Evolutionary conservation across 2,888 invertebrate genomes (phyloP), one percentile per base, ranked within the genome.

Genomic region (Tenthredo amoena): DNA sequence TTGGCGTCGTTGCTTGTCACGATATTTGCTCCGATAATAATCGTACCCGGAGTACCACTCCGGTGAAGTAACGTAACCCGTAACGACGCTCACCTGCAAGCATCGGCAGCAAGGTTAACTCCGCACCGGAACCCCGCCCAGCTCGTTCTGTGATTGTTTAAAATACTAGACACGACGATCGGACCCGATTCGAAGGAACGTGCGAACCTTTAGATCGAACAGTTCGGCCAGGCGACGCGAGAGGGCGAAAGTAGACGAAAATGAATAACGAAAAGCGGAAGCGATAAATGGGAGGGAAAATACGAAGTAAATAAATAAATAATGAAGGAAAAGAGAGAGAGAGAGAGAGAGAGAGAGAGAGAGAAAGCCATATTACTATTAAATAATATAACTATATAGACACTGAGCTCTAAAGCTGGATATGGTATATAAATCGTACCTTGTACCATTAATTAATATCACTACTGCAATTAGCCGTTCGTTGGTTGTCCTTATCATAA

Each of bases 1-100:
- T 86, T 92, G 86, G 90, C 91, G 87, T 91, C 92, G 86, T 89
- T 93, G 87, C 88, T 93, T 26, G n/a, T 81, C 2, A 50, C 81
- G 71, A 47, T 83, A 65, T 83, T 34, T 1, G 83, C 83, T 0
- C 81, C 81, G 2, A 31, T 81, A 62, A 68, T 71, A 26, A 34
- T 47, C 7, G 26, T 71, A 4, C 68, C 68, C 50, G 50, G 21
- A n/a, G 68, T 47, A 43, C 83, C 50, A 12, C 83, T 83, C 26
- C 83, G 83, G 83, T 83, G 83, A 83, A 81, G 81, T 65, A 43
- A 43, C 72, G n/a, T 74, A 34, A 68, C 68, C 68, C 26, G 34
- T 62, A 62, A 10, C 5, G 10, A 26, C 6, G 68, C 15, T 68
- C 68, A 68, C 68, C 68, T 68, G 34, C 34, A 77, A 77, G 76